These are phyloP conservation scores for Pristis pectinata DNA, from an alignment of 2,797 vertebrate species.

Conservation along the genomic window DNA sequence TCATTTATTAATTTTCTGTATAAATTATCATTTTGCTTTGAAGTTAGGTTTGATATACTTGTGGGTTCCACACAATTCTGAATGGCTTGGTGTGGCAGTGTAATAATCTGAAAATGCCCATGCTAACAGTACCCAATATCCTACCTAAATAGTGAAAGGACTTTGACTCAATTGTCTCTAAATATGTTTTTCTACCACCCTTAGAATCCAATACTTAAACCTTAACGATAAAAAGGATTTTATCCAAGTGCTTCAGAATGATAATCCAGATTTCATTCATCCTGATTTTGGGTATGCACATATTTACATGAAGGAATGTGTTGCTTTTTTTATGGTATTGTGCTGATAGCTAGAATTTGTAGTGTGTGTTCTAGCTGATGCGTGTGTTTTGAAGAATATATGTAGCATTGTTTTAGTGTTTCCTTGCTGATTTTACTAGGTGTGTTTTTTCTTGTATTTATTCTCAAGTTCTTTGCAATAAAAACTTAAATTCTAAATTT, in stretches of 20 bases:
- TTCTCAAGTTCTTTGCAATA: not conserved
- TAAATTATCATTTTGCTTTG: not conserved
- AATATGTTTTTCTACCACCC: constrained; percentile 32
- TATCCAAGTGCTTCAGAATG: constrained; percentile 26
- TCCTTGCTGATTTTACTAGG: not conserved
- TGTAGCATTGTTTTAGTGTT: not conserved
- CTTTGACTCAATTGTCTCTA: constrained; percentile 21
- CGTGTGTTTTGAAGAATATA: not conserved
- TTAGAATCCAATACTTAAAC: constrained; percentile 36
- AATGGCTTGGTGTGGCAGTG: not conserved
- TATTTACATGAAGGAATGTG: constrained; percentile 21
- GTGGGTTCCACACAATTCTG: not conserved
- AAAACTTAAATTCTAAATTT: not conserved
- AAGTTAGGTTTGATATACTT: not conserved
- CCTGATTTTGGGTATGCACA: constrained; percentile 36
- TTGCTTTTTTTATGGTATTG: constrained; percentile 6
- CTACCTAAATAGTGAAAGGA: constrained; percentile 17
- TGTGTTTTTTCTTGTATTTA: constrained; percentile 3
- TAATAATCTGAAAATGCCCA: not conserved
- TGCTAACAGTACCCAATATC: not conserved
- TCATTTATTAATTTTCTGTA: not conserved
- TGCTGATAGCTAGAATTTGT: not conserved
- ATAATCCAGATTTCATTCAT: constrained; percentile 35
- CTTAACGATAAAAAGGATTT: constrained; percentile 34
- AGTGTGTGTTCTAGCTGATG: not conserved